Evolutionary conservation across 2,888 invertebrate species (phyloP), one percentile per base, ranked within the genome.

Genomic region (Deilephila elpenor): DNA sequence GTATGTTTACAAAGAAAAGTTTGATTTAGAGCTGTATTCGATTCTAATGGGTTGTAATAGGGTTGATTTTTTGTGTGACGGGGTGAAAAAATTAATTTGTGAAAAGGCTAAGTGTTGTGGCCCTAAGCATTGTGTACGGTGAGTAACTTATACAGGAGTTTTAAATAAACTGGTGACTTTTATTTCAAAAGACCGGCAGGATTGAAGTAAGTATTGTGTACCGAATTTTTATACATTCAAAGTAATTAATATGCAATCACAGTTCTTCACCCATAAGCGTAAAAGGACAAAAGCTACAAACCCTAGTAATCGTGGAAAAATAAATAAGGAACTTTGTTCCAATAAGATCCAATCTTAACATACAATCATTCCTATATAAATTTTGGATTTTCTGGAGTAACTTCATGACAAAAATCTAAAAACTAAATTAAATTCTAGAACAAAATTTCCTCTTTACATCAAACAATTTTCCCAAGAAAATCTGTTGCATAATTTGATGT

Each of bases 111-210:
- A 81, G 76, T 79, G 82, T 81, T 82, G 78, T 84, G 76, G 81
- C 78, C 78, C 80, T 80, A 82, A 80, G 84, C 83, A 88, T 88
- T 89, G 88, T 89, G 88, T 88, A 86, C 86, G 86, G 79, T 73
- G 76, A 75, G 74, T 56, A 62, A 71, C 75, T 78, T 80, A 80
- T 78, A 76, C 82, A 78, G 79, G 77, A 76, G 76, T 73, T 72
- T 53, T 75, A 77, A 79, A 77, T 76, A 73, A 78, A 70, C 64
- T 8, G 59, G 44, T 73, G 34, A 37, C 64, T 64, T 72, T 73
- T 73, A 56, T 61, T 56, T 29, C 20, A 14, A 7, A 51, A 17
- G 25, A 20, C 20, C 67, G 14, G 2, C 17, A 51, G 67, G 44
- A 67, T 25, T 51, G 44, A 37, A 67, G 67, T 51, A 67, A 67